These are phyloP conservation scores for Frankliniella intonsa DNA, from an alignment of 2,888 invertebrate genomes.

Conservation along the genomic window DNA sequence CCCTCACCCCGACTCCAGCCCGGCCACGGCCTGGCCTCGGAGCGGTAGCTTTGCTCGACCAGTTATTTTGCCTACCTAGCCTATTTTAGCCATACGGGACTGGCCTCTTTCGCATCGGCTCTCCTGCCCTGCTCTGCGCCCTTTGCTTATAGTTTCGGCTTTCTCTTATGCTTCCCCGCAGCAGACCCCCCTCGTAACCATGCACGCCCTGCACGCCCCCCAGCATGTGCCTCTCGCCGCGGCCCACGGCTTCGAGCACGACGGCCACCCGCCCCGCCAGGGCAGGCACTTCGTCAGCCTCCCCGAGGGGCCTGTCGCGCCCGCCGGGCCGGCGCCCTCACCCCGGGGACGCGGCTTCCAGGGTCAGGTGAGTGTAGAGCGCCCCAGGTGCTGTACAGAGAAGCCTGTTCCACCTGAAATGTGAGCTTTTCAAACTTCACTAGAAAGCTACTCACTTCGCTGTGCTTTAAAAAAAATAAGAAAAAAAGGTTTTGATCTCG, in stretches of 20 bases:
- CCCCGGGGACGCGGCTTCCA: slow-evolving; percentile 7
- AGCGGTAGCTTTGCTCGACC: not conserved
- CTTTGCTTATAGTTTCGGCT: not conserved
- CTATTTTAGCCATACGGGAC: not conserved
- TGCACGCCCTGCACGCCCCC: slow-evolving; percentile 9
- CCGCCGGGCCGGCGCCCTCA: not conserved
- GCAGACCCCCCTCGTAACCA: slow-evolving; percentile 12
- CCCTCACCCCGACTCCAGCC: not conserved
- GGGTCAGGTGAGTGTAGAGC: not conserved
- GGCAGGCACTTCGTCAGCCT: not conserved
- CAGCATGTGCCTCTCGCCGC: not conserved
- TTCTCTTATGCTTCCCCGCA: not conserved
- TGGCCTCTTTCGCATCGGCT: not conserved
- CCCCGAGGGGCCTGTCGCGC: not conserved
- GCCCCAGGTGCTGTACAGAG: no score
- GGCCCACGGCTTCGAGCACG: not conserved
- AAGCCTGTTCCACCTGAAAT: no score
- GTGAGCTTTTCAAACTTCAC: no score
- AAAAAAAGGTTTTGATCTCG: no score
- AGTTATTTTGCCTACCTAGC: not conserved
- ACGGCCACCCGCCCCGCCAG: not conserved
- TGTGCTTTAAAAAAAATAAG: no score
- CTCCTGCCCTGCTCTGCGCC: no score
- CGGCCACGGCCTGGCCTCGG: not conserved
- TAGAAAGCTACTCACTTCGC: not conserved